Base-by-base conservation (phyloP, 92 coral and sea anemone genomes). In the Porites rus region DNA sequence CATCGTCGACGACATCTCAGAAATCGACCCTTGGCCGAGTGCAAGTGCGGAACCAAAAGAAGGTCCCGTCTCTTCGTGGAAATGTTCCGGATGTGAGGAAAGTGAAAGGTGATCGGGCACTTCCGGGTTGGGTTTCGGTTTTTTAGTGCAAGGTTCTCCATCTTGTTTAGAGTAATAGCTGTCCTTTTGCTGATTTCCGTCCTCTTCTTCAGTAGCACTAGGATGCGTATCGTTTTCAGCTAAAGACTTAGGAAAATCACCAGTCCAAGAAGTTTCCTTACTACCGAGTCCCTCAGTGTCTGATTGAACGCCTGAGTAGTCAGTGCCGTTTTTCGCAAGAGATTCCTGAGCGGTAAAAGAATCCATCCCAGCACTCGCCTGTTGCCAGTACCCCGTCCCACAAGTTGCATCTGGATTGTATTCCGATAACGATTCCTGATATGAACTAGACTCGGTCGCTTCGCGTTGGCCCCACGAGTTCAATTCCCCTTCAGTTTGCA, bases 91-190 rank as follows among this genome's bases (percentile, higher is more conserved):
- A 10, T 2, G 68, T 38, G 0, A 38, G 59, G 54, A 51, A 58
- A 66, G 20, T 31, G 25, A 74, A 38, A 60, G 72, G 6, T 61
- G 25, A 3, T 21, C 51, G 0, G 69, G 22, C 51, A 61, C 80
- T 73, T 83, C 79, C 72, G 78, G 64, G 80, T 74, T 74, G 5
- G 25, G 73, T 43, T 62, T 73, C 50, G 64, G 25, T 74, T 64
- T 61, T 50, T 83, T 83, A 9, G 87, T 38, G 50, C 13, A 22
- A 16, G 87, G 80, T 21, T 83, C 87, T 22, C 73, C 87, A 50
- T 73, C 86, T 7, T n/a, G 53, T 13, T 80, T 51, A 1, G 76
- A 69, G n/a, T 59, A 8, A 13, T 75, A 52, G 78, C 31, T 2
- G 64, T 20, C 19, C 0, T 22, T 5, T 21, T 52, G 19, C 1